phyloP scores from a whole-genome alignment of 2,888 invertebrate genomes.

The Tortricodes alternella region DNA sequence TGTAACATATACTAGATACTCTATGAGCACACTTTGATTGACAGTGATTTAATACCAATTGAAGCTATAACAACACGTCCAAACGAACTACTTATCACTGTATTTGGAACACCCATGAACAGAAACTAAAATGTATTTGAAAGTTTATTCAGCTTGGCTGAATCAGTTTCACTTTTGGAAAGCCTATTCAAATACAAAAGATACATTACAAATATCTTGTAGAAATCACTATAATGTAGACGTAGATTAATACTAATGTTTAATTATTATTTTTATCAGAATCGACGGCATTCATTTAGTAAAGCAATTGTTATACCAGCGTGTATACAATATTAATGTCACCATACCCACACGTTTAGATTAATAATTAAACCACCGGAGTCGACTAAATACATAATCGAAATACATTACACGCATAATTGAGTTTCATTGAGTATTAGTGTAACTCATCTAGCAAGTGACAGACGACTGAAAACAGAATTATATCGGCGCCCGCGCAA shows the following conservation, averaged over 20 bases:
- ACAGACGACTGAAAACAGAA: constrained; percentile 28
- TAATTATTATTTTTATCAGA: background rate
- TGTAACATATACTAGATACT: background rate
- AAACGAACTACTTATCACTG: too few relatives aligned
- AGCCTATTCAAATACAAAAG: background rate
- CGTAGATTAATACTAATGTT: background rate
- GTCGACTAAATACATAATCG: constrained; percentile 25
- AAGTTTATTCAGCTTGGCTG: too few relatives aligned
- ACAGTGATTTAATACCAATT: constrained; percentile 32
- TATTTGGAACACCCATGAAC: too few relatives aligned
- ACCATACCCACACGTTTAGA: background rate
- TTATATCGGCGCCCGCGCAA: constrained; percentile 11
- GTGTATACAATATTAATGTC: too few relatives aligned
- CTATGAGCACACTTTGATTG: constrained; percentile 11
- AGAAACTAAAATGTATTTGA: too few relatives aligned
- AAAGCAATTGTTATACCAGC: too few relatives aligned
- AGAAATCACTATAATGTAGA: too few relatives aligned
- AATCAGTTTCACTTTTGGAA: too few relatives aligned
- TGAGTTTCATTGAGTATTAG: constrained; percentile 31
- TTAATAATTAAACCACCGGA: constrained; percentile 21
- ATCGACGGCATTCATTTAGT: too few relatives aligned
- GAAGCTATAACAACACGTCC: background rate
- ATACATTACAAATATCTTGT: too few relatives aligned
- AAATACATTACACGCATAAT: constrained; percentile 31
- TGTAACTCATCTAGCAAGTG: constrained; percentile 28